A percentile compares a stretch with the other conserved stretches of the same genome.
phyloP scores from a whole-genome alignment of 2,888 invertebrate genomes.

The Hypomecis punctinalis region DNA sequence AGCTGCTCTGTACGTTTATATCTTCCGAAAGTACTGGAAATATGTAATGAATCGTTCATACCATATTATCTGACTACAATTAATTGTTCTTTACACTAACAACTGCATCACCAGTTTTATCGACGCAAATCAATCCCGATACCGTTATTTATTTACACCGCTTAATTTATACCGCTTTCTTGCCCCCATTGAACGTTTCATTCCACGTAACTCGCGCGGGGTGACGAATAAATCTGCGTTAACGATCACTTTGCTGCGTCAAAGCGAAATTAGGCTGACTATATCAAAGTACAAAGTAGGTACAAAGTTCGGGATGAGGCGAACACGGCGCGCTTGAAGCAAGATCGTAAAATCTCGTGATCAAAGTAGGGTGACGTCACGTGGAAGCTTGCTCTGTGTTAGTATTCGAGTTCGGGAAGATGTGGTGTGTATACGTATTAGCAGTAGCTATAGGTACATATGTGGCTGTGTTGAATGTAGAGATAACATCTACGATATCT shows the following conservation, averaged over 20 bases:
- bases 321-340: conserved; percentile 18
- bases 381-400: conserved; percentile 12
- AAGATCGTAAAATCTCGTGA: conserved; percentile 30
- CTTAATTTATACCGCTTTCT: conserved; percentile 7
- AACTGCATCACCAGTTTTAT: too few relatives aligned
- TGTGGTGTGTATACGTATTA: neutral
- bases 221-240: conserved; percentile 24
- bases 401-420: neutral
- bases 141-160: neutral
- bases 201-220: conserved; percentile 6
- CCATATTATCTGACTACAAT: too few relatives aligned
- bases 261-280: conserved; percentile 22
- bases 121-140: too few relatives aligned
- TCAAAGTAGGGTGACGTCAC: conserved; percentile 31
- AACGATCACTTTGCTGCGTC: conserved; percentile 25
- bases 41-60: too few relatives aligned
- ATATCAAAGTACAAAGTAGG: conserved; percentile 17
- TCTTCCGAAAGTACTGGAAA: too few relatives aligned
- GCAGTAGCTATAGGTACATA: too few relatives aligned
- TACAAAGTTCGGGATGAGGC: conserved; percentile 21
- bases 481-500: too few relatives aligned
- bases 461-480: neutral
- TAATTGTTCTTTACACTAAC: too few relatives aligned
- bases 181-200: conserved; percentile 17
- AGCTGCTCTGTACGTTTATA: too few relatives aligned